Evolutionary conservation across 1,140 invertebrate genomes (phyloP).

Genomic region (Lethrus apterus): DNA sequence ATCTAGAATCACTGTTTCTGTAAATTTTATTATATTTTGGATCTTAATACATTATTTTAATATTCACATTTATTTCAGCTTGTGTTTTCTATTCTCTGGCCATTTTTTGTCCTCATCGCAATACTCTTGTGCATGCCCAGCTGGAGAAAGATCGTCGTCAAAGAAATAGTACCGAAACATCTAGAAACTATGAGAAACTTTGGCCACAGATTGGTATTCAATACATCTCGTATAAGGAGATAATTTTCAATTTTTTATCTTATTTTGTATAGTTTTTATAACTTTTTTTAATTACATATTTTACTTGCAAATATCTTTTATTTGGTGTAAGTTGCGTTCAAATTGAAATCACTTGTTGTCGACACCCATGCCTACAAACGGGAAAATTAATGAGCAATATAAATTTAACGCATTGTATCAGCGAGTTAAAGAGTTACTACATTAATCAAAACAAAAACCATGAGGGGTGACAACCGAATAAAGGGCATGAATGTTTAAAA

Average conservation of each 20-base stretch:
- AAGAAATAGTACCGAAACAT: slow-evolving; percentile 10
- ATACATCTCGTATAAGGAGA: not conserved
- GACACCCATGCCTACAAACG: too few relatives aligned
- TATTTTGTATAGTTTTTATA: not conserved
- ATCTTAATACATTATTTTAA: too few relatives aligned
- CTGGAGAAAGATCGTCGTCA: slow-evolving; percentile 8
- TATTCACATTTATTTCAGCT: slow-evolving; percentile 8
- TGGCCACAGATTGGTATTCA: not conserved
- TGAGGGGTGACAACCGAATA: slow-evolving; percentile 24
- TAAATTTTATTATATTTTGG: too few relatives aligned
- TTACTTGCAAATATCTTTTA: too few relatives aligned
- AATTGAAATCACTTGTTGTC: too few relatives aligned
- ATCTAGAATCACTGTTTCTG: too few relatives aligned
- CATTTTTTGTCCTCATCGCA: slow-evolving; percentile 6
- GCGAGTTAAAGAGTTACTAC: slow-evolving; percentile 14
- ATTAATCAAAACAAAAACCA: slow-evolving; percentile 25
- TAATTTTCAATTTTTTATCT: too few relatives aligned
- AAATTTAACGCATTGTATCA: slow-evolving; percentile 12
- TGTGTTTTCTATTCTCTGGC: slow-evolving; percentile 12
- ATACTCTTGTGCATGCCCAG: slow-evolving; percentile 3
- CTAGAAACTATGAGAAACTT: slow-evolving; percentile 7
- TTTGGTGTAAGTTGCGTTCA: too few relatives aligned
- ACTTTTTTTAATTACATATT: not conserved
- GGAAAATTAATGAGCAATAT: slow-evolving; percentile 17
- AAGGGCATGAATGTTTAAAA: slow-evolving; percentile 23